Base-by-base conservation (phyloP, 2,797 vertebrate species). In the Myripristis murdjan region DNA sequence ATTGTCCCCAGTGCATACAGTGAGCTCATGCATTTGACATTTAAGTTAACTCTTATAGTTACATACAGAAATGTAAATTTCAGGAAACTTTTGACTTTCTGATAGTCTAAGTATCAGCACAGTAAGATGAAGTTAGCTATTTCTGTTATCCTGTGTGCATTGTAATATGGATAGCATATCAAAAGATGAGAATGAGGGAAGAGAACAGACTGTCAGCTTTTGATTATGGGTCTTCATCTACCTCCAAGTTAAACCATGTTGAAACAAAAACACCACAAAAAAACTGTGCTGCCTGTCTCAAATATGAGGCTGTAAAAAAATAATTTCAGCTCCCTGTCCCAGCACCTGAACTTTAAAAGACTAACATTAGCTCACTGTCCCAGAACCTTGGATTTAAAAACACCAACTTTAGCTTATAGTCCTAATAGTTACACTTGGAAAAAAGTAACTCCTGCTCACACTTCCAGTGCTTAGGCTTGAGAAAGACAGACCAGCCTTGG, bases 1-100 rank as follows among this genome's bases (percentile, higher is more conserved):
- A 8, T 69, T 79, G 68, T 66, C 76, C 72, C 63, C 44, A 47
- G 71, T 73, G 67, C 70, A 68, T 43, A 70, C 28, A 33, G 48
- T 58, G 35, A 59, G 69, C 77, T 56, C 59, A 63, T 47, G 70
- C 26, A 73, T 61, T 79, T 64, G 52, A 60, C 59, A 39, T 62
- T 77, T 73, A 70, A 4, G 41, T 47, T 20, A 60, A 31, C 31
- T 60, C 16, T 47, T 20, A 46, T 46, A 60, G 46, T 46, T 46
- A 60, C 9, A 16, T 46, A 60, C 44, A 23, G 28, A 60, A 60
- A 60, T 60, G 24, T 7, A 26, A 23, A 23, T 51, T 51, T 51
- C 24, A 12, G 22, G 23, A 49, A 49, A 49, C 22, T 24, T 22
- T 49, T 12, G 20, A 22, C 46, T 48, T 48, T 48, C 23, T 48